phyloP scores from a whole-genome alignment of 2,113 vertebrate species.

The Proterorhinus semilunaris region DNA sequence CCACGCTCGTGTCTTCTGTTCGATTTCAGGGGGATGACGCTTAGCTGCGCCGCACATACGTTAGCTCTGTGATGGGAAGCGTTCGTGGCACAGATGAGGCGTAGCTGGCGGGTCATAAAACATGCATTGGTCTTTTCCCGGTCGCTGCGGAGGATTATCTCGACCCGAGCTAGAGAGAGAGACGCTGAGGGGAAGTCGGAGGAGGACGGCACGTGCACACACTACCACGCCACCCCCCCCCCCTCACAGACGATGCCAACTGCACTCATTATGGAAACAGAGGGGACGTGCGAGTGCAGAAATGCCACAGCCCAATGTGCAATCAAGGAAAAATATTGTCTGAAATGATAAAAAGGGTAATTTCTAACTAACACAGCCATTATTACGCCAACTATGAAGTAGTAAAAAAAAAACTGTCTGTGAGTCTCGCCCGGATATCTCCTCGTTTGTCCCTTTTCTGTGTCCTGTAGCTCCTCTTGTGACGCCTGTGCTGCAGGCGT shows the following conservation, averaged over 20 bases:
- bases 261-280: constrained; percentile 19
- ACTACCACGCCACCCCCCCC: constrained; percentile 23
- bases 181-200: constrained; percentile 16
- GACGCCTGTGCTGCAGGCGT: no score
- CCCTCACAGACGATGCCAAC: constrained; percentile 7
- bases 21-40: not conserved
- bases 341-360: no score
- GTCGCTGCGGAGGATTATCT: constrained; percentile 43
- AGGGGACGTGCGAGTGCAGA: not conserved
- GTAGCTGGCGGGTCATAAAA: constrained; percentile 29
- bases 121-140: constrained; percentile 31
- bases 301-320: no score
- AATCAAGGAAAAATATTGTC: no score
- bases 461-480: no score
- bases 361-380: no score
- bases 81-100: constrained; percentile 34
- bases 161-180: constrained; percentile 7
- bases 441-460: no score
- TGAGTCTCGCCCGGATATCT: no score
- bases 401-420: no score
- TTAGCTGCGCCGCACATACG: not conserved
- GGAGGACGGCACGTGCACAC: constrained; percentile 42
- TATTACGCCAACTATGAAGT: no score
- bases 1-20: constrained; percentile 6
- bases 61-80: constrained; percentile 25